Percentiles rank a stretch among this genome's conserved stretches.
phyloP scores from a whole-genome alignment of 1,140 invertebrate genomes.

The Leptonema lineaticorne region DNA sequence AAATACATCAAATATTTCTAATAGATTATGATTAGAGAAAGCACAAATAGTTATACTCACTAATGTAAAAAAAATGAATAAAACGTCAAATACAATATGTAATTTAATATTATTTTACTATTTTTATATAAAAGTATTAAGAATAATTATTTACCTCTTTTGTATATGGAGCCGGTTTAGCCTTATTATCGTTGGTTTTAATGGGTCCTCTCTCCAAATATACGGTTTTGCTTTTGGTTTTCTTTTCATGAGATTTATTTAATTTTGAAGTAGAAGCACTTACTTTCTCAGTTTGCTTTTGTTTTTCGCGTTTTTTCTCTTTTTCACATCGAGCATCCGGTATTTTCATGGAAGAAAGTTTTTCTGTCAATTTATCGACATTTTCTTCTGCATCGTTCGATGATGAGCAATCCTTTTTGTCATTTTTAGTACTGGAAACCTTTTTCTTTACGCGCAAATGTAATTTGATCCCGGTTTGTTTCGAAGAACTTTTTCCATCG shows the following conservation, averaged over 20 bases:
- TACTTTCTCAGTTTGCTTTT: background rate
- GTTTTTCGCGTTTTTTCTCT: background rate
- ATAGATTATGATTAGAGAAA: background rate
- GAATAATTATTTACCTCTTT: conserved; percentile 4
- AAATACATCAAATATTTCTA: background rate
- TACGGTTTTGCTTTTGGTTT: background rate
- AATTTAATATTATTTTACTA: conserved; percentile 7
- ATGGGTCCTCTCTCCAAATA: conserved; percentile 7
- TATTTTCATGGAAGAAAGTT: background rate
- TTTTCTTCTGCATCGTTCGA: background rate
- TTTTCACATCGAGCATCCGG: background rate
- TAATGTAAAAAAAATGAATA: background rate
- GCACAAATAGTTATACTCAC: background rate
- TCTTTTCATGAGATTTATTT: background rate
- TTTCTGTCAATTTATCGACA: background rate
- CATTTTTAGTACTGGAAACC: background rate
- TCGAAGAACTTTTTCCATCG: background rate
- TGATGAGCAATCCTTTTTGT: background rate
- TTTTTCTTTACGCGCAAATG: background rate
- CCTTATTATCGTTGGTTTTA: background rate
- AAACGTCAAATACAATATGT: background rate
- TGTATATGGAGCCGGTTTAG: background rate
- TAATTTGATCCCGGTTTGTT: background rate
- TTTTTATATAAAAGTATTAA: conserved; percentile 4
- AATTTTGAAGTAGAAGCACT: background rate